Conservation (phyloP, 2,888 invertebrate species). For the Therioaphis trifolii region DNA sequence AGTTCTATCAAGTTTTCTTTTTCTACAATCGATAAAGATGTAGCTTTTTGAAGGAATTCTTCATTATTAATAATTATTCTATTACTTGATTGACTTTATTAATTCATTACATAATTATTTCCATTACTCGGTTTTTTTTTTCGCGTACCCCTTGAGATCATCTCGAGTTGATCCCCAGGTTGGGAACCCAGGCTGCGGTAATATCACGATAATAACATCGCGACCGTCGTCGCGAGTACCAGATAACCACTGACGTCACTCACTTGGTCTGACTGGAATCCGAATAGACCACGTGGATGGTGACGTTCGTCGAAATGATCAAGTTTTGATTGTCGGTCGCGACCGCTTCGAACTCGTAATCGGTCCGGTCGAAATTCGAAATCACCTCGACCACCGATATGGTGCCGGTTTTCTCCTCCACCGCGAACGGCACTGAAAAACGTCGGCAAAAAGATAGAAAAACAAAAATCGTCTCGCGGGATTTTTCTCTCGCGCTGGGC, state of each 20-base stretch:
- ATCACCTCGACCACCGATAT: slow-evolving; percentile 85
- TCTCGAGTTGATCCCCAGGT: too few relatives aligned
- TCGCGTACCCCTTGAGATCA: too few relatives aligned
- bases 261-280: slow-evolving; percentile 77
- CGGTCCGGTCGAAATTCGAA: slow-evolving; percentile 75
- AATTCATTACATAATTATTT: too few relatives aligned
- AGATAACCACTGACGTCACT: slow-evolving; percentile 72
- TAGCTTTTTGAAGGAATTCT: too few relatives aligned
- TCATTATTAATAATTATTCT: too few relatives aligned
- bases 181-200: too few relatives aligned
- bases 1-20: too few relatives aligned
- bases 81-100: too few relatives aligned
- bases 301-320: slow-evolving; percentile 83
- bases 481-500: not conserved
- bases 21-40: too few relatives aligned
- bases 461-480: not conserved
- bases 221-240: too few relatives aligned
- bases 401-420: slow-evolving; percentile 87
- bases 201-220: too few relatives aligned
- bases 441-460: not conserved
- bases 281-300: slow-evolving; percentile 84
- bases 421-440: slow-evolving; percentile 84
- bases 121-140: too few relatives aligned
- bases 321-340: slow-evolving; percentile 77
- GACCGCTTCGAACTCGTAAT: slow-evolving; percentile 86